Evolutionary conservation across 2,797 vertebrate species (phyloP).

Genomic region (Neosilurus hyrtlii): DNA sequence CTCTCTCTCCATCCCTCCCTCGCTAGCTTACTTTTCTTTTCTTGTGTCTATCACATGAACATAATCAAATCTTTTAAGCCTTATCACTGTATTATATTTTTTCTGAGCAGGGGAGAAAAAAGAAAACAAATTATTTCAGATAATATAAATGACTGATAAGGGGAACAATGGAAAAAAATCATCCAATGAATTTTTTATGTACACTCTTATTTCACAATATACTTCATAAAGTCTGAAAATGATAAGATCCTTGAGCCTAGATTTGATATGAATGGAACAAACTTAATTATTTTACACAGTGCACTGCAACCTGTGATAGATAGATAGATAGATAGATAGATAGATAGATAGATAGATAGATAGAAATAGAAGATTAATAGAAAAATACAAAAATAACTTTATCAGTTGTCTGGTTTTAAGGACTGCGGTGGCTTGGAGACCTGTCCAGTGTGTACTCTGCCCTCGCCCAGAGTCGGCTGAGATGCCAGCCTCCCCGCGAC

Average conservation of each 20-base stretch:
- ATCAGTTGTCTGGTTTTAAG: not conserved
- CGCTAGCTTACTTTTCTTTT: not conserved
- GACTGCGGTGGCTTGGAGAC: not conserved
- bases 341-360: too few relatives aligned
- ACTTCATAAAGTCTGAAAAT: not conserved
- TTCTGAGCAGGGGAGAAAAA: too few relatives aligned
- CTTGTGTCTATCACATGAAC: constrained; percentile 1
- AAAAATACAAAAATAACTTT: not conserved
- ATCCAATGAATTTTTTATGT: not conserved
- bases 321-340: too few relatives aligned
- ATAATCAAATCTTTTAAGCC: not conserved
- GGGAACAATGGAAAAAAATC: not conserved
- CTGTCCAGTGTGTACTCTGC: too few relatives aligned
- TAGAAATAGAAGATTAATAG: too few relatives aligned
- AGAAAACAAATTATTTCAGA: not conserved
- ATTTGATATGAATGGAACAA: not conserved
- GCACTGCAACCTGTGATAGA: not conserved
- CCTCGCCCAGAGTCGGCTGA: too few relatives aligned
- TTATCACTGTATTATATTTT: constrained; percentile 28
- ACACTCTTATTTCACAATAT: not conserved
- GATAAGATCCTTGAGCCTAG: not conserved
- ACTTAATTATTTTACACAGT: not conserved
- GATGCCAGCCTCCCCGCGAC: too few relatives aligned
- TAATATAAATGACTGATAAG: constrained; percentile 5
- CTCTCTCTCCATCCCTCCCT: not conserved